Conservation (phyloP, 2,113 vertebrate species). For the Zapornia atra region DNA sequence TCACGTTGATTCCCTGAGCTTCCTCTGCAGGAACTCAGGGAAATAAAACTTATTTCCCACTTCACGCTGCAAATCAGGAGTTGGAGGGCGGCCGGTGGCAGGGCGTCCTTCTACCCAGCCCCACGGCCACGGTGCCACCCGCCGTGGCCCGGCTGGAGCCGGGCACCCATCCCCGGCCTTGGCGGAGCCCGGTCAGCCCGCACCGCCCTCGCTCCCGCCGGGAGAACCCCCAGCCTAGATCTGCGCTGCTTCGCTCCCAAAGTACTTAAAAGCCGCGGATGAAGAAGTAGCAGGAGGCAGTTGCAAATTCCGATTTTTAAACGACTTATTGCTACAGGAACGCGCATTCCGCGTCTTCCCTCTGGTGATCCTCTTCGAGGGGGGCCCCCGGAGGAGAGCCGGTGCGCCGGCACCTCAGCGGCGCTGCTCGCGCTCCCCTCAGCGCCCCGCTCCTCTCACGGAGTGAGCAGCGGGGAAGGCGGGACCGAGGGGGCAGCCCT, state of each 20-base stretch:
- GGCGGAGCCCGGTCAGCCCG: background rate
- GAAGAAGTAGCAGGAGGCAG: rapidly evolving
- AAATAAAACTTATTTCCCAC: rapidly evolving
- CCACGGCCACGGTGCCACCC: background rate
- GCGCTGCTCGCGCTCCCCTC: background rate
- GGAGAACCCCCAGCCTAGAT: background rate
- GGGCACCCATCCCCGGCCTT: too few relatives aligned
- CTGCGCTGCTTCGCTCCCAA: background rate
- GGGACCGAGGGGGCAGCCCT: background rate
- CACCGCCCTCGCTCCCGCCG: background rate
- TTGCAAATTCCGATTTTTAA: background rate
- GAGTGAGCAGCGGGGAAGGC: background rate
- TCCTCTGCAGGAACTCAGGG: background rate
- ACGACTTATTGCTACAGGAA: background rate
- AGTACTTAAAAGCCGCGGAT: background rate
- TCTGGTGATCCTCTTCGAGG: rapidly evolving
- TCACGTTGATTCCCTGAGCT: rapidly evolving
- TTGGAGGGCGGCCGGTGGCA: background rate
- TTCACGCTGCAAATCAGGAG: background rate
- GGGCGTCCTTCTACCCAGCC: background rate
- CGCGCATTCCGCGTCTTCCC: background rate
- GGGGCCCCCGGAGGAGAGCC: background rate
- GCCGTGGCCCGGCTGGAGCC: background rate
- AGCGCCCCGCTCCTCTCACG: background rate
- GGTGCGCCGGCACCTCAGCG: background rate